Evolutionary conservation across 1,140 invertebrate species (phyloP), one percentile per base, ranked within the genome.

Genomic region (Orchesella cincta): DNA sequence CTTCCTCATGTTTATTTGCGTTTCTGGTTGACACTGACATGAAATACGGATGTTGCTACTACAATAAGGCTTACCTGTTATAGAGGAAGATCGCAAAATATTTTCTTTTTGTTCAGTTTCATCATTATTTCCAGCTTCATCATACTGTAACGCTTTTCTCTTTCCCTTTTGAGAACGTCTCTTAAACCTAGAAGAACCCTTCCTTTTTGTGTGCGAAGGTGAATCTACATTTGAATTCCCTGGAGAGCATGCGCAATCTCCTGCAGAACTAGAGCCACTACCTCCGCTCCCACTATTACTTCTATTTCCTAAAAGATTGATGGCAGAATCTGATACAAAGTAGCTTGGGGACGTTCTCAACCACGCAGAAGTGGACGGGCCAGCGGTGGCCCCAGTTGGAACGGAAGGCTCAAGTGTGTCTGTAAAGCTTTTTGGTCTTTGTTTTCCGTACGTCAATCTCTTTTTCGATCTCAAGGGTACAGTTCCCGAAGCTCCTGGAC

Each of bases 371-470:
- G 16, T n/a, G 54, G 35, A 23, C 31, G 34, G 16, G 39, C 73
- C 57, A 23, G 33, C 33, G 26, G n/a, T 51, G n/a, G n/a, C 33
- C 18, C 28, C 70, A 33, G 8, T 8, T 14, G 26, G 8, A 31
- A 12, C 5, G 26, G 54, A 3, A 5, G 34, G 28, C 57, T 51
- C 76, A n/a, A 73, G 35, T 12, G 74, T 78, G 31, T 80, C 81
- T 26, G 81, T 81, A 62, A 81, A 81, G 75, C 81, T 81, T 73
- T 78, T 80, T 34, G 81, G 81, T 34, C 81, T 34, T 62, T 80
- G 81, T 28, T 81, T 81, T n/a, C 74, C 75, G 52, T 75, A 71
- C 8, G 54, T 26, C n/a, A 51, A 35, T 62, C 77, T 57, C 79
- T 80, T 82, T 73, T 82, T 82, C 14, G 75, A 75, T 52, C 79